Evolutionary conservation across 2,797 vertebrate species (phyloP), one percentile per base, ranked within the genome.

Genomic region (Hydrolagus colliei): DNA sequence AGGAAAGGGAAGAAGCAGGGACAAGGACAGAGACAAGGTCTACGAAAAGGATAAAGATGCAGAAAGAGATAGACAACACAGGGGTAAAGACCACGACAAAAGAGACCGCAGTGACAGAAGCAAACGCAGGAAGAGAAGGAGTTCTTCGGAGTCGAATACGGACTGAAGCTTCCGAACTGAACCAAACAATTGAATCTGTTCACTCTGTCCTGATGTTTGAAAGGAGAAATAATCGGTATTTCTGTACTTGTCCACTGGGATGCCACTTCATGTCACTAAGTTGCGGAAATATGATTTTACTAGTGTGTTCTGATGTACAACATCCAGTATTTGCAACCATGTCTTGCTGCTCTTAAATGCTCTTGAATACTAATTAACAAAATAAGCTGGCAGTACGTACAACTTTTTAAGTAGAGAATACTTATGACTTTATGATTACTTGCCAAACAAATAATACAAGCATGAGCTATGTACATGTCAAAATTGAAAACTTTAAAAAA

Each of bases 1-100:
- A 89, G 93, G 93, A 88, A 91, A 89, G 72, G 94, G 94, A 52
- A 94, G 90, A 88, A 93, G 92, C 87, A 93, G 91, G 89, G 92
- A 90, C 68, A 92, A 93, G 89, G 94, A 95, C 87, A 93, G 91
- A 87, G 90, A 90, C 71, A 92, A 92, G 86, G 93, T 94, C 20
- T 89, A 92, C 77, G 94, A 95, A 79, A 92, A 89, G 86, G 95
- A 98, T 88, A 95, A 96, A 89, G 95, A 95, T 87, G 93, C 94
- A 87, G 93, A 96, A 61, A 10, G 61, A 59, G 79, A 80, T 32
- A 27, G 90, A 86, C 89, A 93, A 86, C 90, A 92, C 87, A 65
- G 77, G 16, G 77, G 41, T 41, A 92, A 87, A 87, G 91, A 91
- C 67, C 79, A 84, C 71, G 79, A 84, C 68, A 84, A 84, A 84